Base-by-base conservation (phyloP, 2,888 invertebrate species). In the Aquatica leii region DNA sequence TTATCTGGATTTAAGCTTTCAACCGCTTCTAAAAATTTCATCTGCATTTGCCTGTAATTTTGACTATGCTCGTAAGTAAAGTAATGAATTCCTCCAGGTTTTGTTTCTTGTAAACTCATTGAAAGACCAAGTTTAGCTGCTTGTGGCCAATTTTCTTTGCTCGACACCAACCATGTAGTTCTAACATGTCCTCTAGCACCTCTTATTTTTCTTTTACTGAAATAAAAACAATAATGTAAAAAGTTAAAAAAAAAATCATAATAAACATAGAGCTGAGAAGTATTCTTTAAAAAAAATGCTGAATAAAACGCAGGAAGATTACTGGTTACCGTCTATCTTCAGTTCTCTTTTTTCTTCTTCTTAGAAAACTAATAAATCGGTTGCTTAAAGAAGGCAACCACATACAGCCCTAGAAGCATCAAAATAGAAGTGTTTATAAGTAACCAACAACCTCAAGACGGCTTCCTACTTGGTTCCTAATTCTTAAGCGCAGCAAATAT, bases 1-100 rank as follows among this genome's bases (percentile, higher is more conserved):
- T 90, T 90, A 73, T 93, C 90, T 0, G 92, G 91, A 80, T 93
- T 88, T 52, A 90, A 84, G 70, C 90, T 90, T 76, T 93, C 92
- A 1, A 94, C 90, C 34, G 93, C 93, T 67, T 89, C 86, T 52
- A 91, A 82, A 80, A 94, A 94, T 77, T 86, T 86, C 71, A 86
- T 85, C 79, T 94, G 93, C 15, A 90, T 83, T 73, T 89, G 85
- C 74, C 90, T 89, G 78, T 94, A 95, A 61, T 86, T 86, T 50
- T 86, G 81, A 73, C 86, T 90, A 76, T 94, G 94, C 67, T 91
- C 90, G 77, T 89, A 93, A 11, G 86, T 82, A 76, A 93, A 94
- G 81, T 88, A 88, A 66, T 85, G 84, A 43, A 84, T 76, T 37
- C 86, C 85, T 67, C 84, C 84, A 70, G 82, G 80, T 69, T 80